Evolutionary conservation across 30 jellyfish, hydroid and myxozoan species (phyloP).

Genomic region (Pelagia noctiluca): DNA sequence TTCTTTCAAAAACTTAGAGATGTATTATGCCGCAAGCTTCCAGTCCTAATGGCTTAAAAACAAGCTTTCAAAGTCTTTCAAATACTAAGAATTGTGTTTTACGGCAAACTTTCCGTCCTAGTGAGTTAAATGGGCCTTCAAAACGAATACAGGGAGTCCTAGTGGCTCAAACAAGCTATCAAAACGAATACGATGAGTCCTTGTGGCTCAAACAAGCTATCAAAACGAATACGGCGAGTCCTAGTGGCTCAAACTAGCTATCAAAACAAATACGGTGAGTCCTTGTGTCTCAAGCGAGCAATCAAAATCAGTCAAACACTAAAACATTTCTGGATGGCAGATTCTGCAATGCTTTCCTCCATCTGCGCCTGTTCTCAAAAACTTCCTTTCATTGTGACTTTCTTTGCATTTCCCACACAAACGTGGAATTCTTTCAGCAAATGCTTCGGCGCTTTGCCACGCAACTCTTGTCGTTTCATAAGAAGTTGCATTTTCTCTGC

Average conservation of each 20-base stretch:
- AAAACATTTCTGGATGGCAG: not conserved
- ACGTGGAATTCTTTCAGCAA: not conserved
- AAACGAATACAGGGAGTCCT: not conserved
- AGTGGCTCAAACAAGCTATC: not conserved
- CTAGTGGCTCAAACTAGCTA: not conserved
- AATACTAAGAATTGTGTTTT: no score
- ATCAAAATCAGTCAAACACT: not conserved
- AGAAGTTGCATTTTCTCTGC: not conserved
- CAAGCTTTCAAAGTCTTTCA: no score
- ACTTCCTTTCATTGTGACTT: not conserved
- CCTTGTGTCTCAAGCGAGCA: not conserved
- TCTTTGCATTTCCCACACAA: not conserved
- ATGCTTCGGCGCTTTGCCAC: slow-evolving; percentile 20
- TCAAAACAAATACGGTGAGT: not conserved
- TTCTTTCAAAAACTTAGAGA: no score
- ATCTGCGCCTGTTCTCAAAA: slow-evolving; percentile 6
- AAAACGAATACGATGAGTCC: not conserved
- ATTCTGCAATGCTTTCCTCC: slow-evolving; percentile 4
- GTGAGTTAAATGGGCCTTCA: no score
- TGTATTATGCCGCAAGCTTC: no score
- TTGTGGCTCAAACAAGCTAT: not conserved
- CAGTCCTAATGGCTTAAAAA: no score
- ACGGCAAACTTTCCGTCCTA: no score
- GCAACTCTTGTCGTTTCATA: slow-evolving; percentile 28
- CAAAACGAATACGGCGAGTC: not conserved